Evolutionary conservation across 2,797 vertebrate genomes (phyloP).

Genomic region (Anguilla marmorata): DNA sequence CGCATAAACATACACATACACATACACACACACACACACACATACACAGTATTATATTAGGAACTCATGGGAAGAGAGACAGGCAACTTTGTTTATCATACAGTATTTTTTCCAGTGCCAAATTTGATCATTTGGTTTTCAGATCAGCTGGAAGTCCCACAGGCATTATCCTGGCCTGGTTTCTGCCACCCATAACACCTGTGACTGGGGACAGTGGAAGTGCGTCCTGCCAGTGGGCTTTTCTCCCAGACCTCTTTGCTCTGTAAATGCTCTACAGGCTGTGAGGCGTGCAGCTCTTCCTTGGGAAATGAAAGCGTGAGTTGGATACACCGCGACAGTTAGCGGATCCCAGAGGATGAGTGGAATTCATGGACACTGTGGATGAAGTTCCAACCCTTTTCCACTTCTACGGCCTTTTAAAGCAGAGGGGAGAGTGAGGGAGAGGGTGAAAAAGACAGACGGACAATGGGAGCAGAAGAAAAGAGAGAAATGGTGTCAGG

Average conservation of each 20-base stretch:
- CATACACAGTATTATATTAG: neutral
- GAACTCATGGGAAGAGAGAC: neutral
- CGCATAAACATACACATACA: neutral
- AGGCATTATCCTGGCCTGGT: neutral
- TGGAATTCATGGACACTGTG: slow-evolving; percentile 71
- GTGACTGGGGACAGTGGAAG: neutral
- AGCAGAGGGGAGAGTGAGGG: slow-evolving; percentile 46
- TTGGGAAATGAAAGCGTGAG: slow-evolving; percentile 28
- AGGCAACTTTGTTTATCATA: neutral
- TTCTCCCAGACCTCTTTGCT: neutral
- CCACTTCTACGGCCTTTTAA: slow-evolving; percentile 60
- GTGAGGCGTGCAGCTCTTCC: no score
- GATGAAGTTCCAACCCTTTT: slow-evolving; percentile 74
- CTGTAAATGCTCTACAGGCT: neutral
- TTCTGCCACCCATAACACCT: neutral
- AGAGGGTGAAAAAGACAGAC: slow-evolving; percentile 43
- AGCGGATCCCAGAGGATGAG: slow-evolving; percentile 68
- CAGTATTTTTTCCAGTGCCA: neutral
- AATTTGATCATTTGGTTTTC: neutral
- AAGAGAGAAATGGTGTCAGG: neutral
- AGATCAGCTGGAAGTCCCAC: neutral
- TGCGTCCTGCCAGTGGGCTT: neutral
- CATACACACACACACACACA: neutral
- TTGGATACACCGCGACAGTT: slow-evolving; percentile 70
- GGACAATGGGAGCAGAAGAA: slow-evolving; percentile 30